Evolutionary conservation across 2,113 vertebrate species (phyloP), one percentile per base, ranked within the genome.

Genomic region (Pluvianellus socialis): DNA sequence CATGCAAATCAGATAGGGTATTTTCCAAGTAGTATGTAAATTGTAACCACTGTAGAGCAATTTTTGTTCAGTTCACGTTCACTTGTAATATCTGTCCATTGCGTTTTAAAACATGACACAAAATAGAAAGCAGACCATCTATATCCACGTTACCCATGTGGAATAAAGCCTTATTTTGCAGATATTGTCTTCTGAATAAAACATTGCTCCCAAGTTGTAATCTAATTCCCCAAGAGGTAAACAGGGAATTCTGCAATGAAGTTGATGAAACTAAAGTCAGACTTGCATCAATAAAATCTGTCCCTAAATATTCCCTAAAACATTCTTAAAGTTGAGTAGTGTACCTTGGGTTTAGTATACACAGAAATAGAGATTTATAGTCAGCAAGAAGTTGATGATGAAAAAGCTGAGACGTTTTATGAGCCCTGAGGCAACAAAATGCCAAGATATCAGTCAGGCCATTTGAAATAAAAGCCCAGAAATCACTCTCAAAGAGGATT

Each of bases 391-490:
- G 71, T 10, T 8, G 28, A 52, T 79, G 59, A 73, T 95, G 56
- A 92, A 85, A 84, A 93, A 35, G 40, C 38, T 50, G n/a, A 87
- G 85, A 50, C 49, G 33, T 72, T 95, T 97, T 90, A 84, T 95
- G 90, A 96, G 63, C 27, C 75, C 82, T 73, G 63, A 96, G 76
- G 58, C 61, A 94, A 68, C 40, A 77, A 95, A 92, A 92, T 86
- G 44, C 66, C 35, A 81, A 74, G 32, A 16, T 71, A 96, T 80
- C 82, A 52, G 77, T 93, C 83, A 91, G 58, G n/a, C 23, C 61
- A 80, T 88, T 92, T 92, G 79, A 96, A 95, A 96, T 77, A 84
- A 67, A 80, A 94, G 92, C 82, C 77, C 61, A 96, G 90, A 90
- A 96, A 92, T 82, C 40, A 20, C 38, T 90, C 49, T 89, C 49